phyloP scores from a whole-genome alignment of 2,888 invertebrate genomes.

The Troides aeacus region DNA sequence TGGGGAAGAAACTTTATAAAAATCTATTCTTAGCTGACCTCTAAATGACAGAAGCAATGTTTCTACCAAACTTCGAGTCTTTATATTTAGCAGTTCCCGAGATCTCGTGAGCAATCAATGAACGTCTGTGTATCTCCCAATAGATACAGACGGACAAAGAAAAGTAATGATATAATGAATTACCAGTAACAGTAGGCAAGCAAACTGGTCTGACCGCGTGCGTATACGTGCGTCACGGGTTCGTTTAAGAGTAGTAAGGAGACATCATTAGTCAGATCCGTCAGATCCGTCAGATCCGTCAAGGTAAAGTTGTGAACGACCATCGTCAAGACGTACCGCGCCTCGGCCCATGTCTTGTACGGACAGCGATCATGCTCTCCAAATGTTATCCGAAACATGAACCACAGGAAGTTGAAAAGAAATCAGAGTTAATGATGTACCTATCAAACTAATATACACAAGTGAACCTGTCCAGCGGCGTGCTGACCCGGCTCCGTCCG shows the following conservation, averaged over 20 bases:
- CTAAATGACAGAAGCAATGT: too few relatives aligned
- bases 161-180: slow-evolving; percentile 31
- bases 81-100: too few relatives aligned
- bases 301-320: slow-evolving; percentile 89
- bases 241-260: slow-evolving; percentile 88
- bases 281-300: slow-evolving; percentile 78
- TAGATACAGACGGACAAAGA: too few relatives aligned
- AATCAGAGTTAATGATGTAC: not conserved
- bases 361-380: slow-evolving; percentile 92
- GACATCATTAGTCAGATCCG: slow-evolving; percentile 82
- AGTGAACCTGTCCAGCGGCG: too few relatives aligned
- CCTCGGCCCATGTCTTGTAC: slow-evolving; percentile 82
- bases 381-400: slow-evolving; percentile 91
- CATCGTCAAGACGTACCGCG: slow-evolving; percentile 85
- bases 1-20: too few relatives aligned
- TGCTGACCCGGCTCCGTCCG: too few relatives aligned
- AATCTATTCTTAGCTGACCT: too few relatives aligned
- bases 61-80: too few relatives aligned
- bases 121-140: too few relatives aligned
- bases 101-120: too few relatives aligned
- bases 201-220: slow-evolving; percentile 90
- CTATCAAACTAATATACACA: not conserved
- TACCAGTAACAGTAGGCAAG: slow-evolving; percentile 82
- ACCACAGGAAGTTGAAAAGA: slow-evolving; percentile 89
- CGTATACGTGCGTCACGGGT: slow-evolving; percentile 83